Evolutionary conservation across 2,797 vertebrate species (phyloP).

Genomic region (Coranthus polyacanthus): DNA sequence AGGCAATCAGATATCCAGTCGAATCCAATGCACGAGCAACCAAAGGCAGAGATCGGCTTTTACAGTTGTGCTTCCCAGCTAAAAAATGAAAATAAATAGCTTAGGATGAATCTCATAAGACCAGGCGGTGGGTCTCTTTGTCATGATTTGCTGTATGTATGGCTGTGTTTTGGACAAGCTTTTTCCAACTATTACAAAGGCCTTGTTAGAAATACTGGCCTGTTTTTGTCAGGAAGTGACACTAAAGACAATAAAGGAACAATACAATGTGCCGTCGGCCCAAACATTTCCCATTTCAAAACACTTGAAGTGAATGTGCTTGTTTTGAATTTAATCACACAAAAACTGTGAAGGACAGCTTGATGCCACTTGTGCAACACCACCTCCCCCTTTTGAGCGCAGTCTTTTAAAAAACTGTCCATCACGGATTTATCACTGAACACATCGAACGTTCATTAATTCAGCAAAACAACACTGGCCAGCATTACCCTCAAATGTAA

Average conservation of each 20-base stretch:
- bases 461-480: constrained; percentile 32
- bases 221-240: no score
- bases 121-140: constrained; percentile 30
- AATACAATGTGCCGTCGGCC: background rate
- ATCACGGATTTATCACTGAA: constrained; percentile 37
- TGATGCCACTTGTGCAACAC: constrained; percentile 6
- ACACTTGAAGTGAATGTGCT: constrained; percentile 4
- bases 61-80: background rate
- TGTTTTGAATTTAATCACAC: constrained; percentile 39
- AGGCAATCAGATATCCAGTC: constrained; percentile 4
- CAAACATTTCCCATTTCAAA: constrained; percentile 9
- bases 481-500: constrained; percentile 27
- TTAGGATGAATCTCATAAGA: constrained; percentile 34
- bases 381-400: constrained; percentile 1
- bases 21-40: background rate
- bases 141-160: constrained; percentile 33
- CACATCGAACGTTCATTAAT: constrained; percentile 43
- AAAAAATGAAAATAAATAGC: constrained; percentile 51
- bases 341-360: constrained; percentile 8
- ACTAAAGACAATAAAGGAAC: constrained; percentile 3
- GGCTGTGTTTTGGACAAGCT: constrained; percentile 15
- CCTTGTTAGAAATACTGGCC: constrained; percentile 1
- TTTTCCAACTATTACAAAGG: no score
- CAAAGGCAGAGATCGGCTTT: constrained; percentile 1
- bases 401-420: constrained; percentile 39